These are phyloP conservation scores for Drosophila arawakana DNA, from an alignment of 1,140 invertebrate species.

Conservation along the genomic window DNA sequence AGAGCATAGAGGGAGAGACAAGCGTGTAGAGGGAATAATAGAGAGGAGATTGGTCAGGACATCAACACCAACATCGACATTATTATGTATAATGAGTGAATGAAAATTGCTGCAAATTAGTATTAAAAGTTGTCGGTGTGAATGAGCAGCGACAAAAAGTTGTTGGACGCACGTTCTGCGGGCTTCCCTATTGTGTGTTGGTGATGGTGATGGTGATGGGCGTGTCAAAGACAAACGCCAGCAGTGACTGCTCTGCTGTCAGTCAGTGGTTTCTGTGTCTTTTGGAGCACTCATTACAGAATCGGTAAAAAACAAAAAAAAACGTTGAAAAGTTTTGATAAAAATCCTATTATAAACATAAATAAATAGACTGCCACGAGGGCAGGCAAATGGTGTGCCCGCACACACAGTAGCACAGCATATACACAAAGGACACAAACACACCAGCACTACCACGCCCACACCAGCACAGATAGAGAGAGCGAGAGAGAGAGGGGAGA, in stretches of 20 bases:
- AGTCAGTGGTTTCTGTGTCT: conserved; percentile 52
- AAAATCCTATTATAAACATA: conserved; percentile 83
- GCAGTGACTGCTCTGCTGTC: conserved; percentile 57
- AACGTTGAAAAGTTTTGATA: conserved; percentile 65
- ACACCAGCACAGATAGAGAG: conserved; percentile 30
- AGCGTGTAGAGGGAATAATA: no score
- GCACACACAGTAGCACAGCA: conserved; percentile 39
- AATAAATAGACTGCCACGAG: conserved; percentile 72
- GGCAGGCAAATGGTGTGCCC: conserved; percentile 36
- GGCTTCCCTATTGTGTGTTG: not conserved
- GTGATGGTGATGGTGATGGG: conserved; percentile 17
- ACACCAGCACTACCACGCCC: not conserved
- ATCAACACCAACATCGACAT: conserved; percentile 51
- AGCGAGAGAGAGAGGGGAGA: conserved; percentile 21
- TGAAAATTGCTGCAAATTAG: conserved; percentile 65
- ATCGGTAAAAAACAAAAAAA: conserved; percentile 42
- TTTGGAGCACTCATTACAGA: conserved; percentile 80
- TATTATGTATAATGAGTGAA: conserved; percentile 60
- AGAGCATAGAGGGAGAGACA: not conserved
- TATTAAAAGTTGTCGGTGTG: conserved; percentile 51
- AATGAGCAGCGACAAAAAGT: conserved; percentile 45
- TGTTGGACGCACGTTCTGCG: conserved; percentile 35
- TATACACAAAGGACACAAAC: conserved; percentile 17
- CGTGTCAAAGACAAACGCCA: conserved; percentile 70
- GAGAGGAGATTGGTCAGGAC: not conserved